Evolutionary conservation across 2,888 invertebrate species (phyloP), one percentile per base, ranked within the genome.

Genomic region (Sesia bembeciformis): DNA sequence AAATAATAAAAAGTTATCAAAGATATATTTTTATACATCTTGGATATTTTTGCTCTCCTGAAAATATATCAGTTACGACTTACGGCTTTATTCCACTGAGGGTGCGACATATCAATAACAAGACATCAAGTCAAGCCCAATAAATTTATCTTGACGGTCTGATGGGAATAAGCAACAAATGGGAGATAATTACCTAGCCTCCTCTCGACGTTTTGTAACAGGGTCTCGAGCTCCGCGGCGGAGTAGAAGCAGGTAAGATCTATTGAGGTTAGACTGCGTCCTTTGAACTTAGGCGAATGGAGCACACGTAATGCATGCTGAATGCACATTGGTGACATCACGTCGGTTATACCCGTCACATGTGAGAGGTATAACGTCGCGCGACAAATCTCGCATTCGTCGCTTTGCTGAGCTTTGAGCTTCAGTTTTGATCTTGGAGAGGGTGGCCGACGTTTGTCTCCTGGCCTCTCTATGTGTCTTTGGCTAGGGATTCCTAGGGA

Each of bases 321-420:
- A 4, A 75, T 59, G 55, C 81, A 81, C 6, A 76, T 40, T 0
- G 65, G 53, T 0, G 65, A 61, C 4, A 62, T 62, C 23, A 60
- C 62, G 0, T 58, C 60, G 0, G 63, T 62, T 0, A 76, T 42
- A 0, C 74, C 73, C 0, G 54, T 58, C 78, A 96, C 95, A 92
- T 95, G 92, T 3, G 97, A 97, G 59, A 97, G 90, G 75, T 93
- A 96, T 42, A 97, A 91, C 75, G 95, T 95, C 56, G 93, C 93
- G 58, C 95, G 93, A 72, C 97, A 97, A 53, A 93, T 90, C 70
- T 97, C 95, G 78, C 97, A 97, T 75, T 96, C 95, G 61, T 93
- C 94, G 3, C 68, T 68, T 0, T 71, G 72, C 23, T 23, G 23
- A 2, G 23, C 23, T 23, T 23, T 23, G 23, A 23, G 23, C 23